Base-by-base conservation (phyloP, 2,797 vertebrate species). In the Lateolabrax maculatus region DNA sequence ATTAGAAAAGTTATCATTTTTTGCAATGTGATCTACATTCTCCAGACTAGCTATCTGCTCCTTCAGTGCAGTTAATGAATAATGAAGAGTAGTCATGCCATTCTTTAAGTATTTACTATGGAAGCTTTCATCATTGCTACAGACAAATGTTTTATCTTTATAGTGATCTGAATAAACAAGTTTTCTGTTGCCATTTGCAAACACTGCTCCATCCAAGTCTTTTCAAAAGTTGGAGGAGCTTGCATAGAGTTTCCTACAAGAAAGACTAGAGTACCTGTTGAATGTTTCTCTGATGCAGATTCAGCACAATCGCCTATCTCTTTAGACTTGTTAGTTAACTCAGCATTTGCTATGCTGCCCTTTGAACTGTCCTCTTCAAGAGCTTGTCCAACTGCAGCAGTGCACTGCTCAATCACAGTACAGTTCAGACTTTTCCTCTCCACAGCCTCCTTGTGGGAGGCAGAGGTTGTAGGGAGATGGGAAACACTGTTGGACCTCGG, bases 51-150 rank as follows among this genome's bases (percentile, higher is more conserved):
- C 43, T 70, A 84, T 67, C 27, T 87, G 55, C 37, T 78, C 49
- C 13, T 73, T 75, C 34, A 88, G 57, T 55, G 69, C 55, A 51
- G 25, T 53, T 64, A 71, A 76, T 34, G 73, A 75, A 83, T 73
- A 87, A 48, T 29, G 2, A 75, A 71, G 39, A 70, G 27, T 58
- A 13, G n/a, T 25, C 9, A 41, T 6, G 9, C 37, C 44, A 66
- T 52, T 58, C n/a, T 60, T 3, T 5, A n/a, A 3, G 31, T 66
- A 39, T 8, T 72, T 70, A 46, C 72, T 55, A 23, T n/a, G 4
- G 3, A 62, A 61, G 34, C 7, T 18, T 70, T 73, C 36, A 52
- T 34, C 9, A 57, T 13, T 23, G 23, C 13, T 57, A 61, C 5
- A 0, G 8, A 31, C 13, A 60, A 15, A 13, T n/a, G 19, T 39